Percentiles rank a stretch among this genome's conserved stretches.
These are phyloP conservation scores for Lycaon pictus DNA, from an alignment of 2,113 vertebrate species.

Conservation along the genomic window DNA sequence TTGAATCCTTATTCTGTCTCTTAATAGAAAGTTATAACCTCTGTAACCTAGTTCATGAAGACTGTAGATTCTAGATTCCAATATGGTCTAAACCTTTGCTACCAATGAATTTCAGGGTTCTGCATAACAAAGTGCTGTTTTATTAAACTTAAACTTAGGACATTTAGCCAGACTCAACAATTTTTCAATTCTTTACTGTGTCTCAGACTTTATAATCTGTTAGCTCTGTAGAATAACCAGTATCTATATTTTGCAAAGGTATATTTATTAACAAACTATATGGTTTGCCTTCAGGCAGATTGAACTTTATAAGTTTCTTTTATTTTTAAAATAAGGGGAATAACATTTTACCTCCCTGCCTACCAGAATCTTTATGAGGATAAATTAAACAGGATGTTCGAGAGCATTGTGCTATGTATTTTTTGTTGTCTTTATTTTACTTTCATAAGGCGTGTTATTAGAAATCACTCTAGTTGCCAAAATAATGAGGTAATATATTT, in stretches of 20 bases:
- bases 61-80: background rate
- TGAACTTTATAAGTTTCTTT: slow-evolving; percentile 11
- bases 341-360: background rate
- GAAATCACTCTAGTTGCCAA: background rate
- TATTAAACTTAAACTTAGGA: background rate
- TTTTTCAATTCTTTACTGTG: background rate
- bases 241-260: background rate
- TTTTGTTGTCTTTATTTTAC: slow-evolving; percentile 29
- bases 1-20: background rate
- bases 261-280: background rate
- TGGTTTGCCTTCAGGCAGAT: background rate
- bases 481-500: background rate
- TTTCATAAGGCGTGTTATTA: background rate
- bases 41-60: background rate
- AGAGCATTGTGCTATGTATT: background rate
- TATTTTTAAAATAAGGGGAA: background rate
- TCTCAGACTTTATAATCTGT: background rate
- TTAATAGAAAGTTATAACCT: background rate
- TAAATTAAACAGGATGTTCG: background rate
- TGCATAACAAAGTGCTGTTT: background rate
- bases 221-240: background rate
- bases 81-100: background rate
- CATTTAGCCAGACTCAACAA: background rate
- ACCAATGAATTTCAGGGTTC: background rate
- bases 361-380: background rate